Evolutionary conservation across 2,888 invertebrate species (phyloP).

Genomic region (Andricus quercusramuli): DNA sequence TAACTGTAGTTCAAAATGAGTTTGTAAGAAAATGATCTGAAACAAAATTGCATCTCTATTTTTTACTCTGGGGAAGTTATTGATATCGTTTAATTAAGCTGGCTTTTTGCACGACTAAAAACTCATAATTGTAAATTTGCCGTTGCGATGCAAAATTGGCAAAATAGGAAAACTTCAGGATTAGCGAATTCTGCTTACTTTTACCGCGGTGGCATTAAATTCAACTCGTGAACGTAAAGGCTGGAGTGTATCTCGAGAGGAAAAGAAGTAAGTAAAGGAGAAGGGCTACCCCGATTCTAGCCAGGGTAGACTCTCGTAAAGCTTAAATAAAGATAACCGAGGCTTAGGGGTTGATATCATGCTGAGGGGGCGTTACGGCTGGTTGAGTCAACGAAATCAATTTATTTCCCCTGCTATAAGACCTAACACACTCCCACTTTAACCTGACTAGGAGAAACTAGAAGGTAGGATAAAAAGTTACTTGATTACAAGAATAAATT

Average conservation of each 20-base stretch:
- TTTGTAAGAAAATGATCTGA: too few species aligned
- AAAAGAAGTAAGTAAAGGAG: conserved; percentile 54
- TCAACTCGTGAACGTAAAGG: conserved; percentile 30
- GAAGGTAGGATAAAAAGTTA: conserved; percentile 4
- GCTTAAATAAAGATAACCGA: conserved; percentile 78
- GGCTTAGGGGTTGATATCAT: conserved; percentile 77
- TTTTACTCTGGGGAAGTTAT: too few species aligned
- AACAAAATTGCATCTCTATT: too few species aligned
- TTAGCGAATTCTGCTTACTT: conserved; percentile 1
- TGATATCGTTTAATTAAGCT: too few species aligned
- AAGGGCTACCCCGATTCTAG: conserved; percentile 67
- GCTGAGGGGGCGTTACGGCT: conserved; percentile 77
- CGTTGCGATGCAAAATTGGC: not conserved
- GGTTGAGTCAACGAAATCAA: conserved; percentile 78
- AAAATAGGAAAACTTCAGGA: not conserved
- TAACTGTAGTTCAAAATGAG: too few species aligned
- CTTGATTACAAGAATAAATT: conserved; percentile 11
- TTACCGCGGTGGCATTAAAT: conserved; percentile 26
- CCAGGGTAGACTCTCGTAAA: conserved; percentile 74
- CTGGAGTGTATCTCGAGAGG: conserved; percentile 35
- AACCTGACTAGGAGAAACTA: conserved; percentile 33
- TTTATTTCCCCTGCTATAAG: conserved; percentile 70
- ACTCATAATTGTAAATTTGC: not conserved
- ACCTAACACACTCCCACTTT: conserved; percentile 46
- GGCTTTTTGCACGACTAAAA: not conserved